Percentiles rank a stretch among this genome's conserved stretches.
phyloP scores from a whole-genome alignment of 2,888 invertebrate species.

The Oscheius onirici region DNA sequence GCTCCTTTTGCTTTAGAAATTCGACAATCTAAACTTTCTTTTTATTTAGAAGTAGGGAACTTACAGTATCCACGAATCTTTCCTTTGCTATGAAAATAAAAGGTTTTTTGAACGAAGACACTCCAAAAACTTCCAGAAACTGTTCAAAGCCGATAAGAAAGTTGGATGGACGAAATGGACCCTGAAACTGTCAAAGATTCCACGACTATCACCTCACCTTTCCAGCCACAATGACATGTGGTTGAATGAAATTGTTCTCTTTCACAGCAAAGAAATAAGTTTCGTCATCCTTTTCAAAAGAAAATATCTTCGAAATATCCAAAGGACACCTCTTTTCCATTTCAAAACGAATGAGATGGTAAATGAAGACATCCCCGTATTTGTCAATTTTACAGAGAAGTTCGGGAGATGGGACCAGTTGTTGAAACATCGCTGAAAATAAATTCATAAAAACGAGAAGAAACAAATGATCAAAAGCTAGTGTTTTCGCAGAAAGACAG shows the following conservation, averaged over 20 bases:
- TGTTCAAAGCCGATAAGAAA: slow-evolving; percentile 2
- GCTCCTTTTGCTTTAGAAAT: background rate
- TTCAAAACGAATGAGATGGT: slow-evolving; percentile 3
- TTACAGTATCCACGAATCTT: background rate
- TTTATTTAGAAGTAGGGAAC: background rate
- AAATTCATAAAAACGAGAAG: background rate
- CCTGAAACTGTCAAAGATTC: slow-evolving; percentile 7
- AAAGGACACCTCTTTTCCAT: background rate
- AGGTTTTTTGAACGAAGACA: background rate
- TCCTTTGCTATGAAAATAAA: background rate
- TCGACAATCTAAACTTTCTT: background rate
- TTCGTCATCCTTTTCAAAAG: background rate
- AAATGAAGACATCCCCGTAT: slow-evolving; percentile 1
- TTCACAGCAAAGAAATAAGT: slow-evolving; percentile 5
- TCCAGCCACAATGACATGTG: background rate
- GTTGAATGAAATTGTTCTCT: background rate
- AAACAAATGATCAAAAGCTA: background rate
- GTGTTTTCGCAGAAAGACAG: no score
- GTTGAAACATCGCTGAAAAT: no score
- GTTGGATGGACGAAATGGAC: background rate
- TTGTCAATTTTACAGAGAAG: background rate
- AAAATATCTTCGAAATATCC: background rate
- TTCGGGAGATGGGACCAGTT: no score
- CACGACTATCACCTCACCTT: slow-evolving; percentile 2
- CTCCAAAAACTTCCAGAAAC: background rate